Evolutionary conservation across 2,888 invertebrate genomes (phyloP), one percentile per base, ranked within the genome.

Genomic region (Hypolimnas misippus): DNA sequence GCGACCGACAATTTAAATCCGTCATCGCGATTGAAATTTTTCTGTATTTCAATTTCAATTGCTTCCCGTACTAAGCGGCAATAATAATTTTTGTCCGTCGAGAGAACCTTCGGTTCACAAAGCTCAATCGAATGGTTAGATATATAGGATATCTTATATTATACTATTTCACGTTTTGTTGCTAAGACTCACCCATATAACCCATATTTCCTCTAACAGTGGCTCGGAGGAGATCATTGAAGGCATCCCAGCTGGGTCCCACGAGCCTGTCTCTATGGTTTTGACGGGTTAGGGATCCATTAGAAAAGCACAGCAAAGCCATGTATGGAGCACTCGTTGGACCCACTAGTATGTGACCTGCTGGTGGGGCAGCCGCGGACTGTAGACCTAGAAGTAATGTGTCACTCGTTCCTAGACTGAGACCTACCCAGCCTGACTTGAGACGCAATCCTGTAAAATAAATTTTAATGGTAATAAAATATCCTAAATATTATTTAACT

Each of bases 371-470:
- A 52, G 93, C 93, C 0, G 97, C 95, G 31, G 94, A 88, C 21
- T 93, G 87, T 5, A 98, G 88, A 86, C 96, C 96, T 62, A 97
- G 90, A 76, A 99, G 96, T 1, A 98, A 84, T 0, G 98, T 98
- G 86, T 99, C 99, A 82, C 98, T 98, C 0, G 99, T 99, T 6
- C 99, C 98, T 59, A 98, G 89, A 73, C 97, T 97, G 49, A 98
- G 95, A 0, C 96, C 97, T 17, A 98, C 92, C 93, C 98, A 98
- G 57, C 96, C 96, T 35, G 95, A 90, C 14, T 94, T 93, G 3
- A 98, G 92, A 38, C 96, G 93, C 93, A 98, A 95, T 5, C 97
- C 97, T 94, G 42, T 10, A 61, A 49, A 14, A 19, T 25, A 5
- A 5, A 25, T 25, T 25, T 25, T 25, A 25, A 25, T 25, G n/a